Percentiles rank a stretch among this genome's conserved stretches.
Conservation (phyloP, 2,113 vertebrate species). For the Tapirus terrestris region DNA sequence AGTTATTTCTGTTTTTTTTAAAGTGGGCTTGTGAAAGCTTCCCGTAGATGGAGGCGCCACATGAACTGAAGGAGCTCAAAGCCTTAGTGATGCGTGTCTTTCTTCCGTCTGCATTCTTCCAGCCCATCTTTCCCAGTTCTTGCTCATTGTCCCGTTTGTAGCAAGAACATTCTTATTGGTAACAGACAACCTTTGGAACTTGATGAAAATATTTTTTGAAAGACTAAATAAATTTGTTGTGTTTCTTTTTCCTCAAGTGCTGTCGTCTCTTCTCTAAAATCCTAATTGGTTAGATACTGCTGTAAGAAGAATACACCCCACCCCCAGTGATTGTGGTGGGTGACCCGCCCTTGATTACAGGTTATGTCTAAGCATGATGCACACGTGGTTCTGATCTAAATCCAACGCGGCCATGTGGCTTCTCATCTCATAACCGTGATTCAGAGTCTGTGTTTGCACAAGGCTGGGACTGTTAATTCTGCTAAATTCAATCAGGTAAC, state of each 20-base stretch:
- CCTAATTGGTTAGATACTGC: neutral
- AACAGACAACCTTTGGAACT: neutral
- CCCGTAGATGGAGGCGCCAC: neutral
- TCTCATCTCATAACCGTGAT: accelerated
- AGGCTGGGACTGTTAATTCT: neutral
- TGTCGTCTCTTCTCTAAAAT: neutral
- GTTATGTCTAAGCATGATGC: accelerated
- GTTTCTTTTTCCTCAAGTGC: neutral
- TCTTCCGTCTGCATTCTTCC: neutral
- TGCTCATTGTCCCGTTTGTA: neutral
- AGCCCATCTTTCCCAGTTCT: neutral
- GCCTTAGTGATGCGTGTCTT: neutral
- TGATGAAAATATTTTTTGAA: neutral
- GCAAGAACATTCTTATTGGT: no score
- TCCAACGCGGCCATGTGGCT: accelerated
- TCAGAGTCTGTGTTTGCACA: neutral
- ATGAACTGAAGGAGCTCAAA: accelerated
- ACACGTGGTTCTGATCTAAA: neutral
- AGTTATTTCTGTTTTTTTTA: no score
- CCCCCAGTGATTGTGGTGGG: neutral
- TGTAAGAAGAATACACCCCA: neutral
- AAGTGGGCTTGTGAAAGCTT: neutral
- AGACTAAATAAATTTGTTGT: neutral
- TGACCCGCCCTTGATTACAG: neutral
- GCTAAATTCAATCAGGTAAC: neutral